Evolutionary conservation across 2,797 vertebrate genomes (phyloP), one percentile per base, ranked within the genome.

Genomic region (Oreochromis mossambicus): DNA sequence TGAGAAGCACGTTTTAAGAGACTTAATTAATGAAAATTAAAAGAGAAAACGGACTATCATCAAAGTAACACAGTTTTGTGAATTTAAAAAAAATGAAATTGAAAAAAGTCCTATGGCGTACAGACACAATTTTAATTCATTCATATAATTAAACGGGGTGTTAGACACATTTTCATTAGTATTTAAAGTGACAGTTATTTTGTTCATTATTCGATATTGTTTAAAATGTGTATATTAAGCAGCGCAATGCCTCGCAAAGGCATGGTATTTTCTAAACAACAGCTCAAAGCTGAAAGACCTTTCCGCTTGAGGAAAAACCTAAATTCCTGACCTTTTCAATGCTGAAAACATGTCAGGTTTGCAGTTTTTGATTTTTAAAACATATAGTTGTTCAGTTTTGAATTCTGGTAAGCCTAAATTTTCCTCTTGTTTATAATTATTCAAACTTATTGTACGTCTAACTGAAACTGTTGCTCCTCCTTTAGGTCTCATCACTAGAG

Each of bases 401-500:
- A 24, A 7, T 5, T 43, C 8, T 43, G 17, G 10, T 1, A 4
- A 43, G 0, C 29, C 56, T 26, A 5, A 4, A 17, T 24, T 26
- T 11, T 6, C 46, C 3, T 52, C 50, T 10, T 52, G 9, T 9
- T 52, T 52, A 21, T 19, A 15, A 38, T 70, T 15, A 4, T 5
- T 17, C 12, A 34, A 19, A 36, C 15, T 15, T 24, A 26, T 19
- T 56, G 41, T 15, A 79, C 8, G 8, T 41, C 1, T 76, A 7
- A 77, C 41, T 6, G 6, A 46, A 52, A 79, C 2, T 10, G 2
- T 6, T 38, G 66, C 41, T 77, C 3, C 38, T 66, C 13, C 43
- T 7, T 7, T 21, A 97, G 96, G 89, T 70, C 3, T 83, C 88
- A 5, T 68, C 75, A 14, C 54, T 61, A 32, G 58, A 63, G 32